These are phyloP conservation scores for Drosophila erecta DNA, from an alignment of 1,140 invertebrate species.

Conservation along the genomic window DNA sequence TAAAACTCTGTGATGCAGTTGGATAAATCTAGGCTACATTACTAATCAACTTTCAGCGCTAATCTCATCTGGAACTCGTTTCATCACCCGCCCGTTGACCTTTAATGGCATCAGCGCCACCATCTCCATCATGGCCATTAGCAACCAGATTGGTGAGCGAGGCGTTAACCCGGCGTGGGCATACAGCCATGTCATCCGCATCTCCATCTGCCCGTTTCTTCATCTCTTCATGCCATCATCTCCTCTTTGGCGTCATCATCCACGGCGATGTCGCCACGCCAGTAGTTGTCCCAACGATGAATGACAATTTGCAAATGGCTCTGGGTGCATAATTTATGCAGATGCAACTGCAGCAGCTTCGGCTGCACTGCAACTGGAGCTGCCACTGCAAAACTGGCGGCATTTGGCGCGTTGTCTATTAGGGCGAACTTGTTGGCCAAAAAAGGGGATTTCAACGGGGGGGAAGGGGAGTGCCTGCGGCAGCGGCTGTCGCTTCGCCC, in stretches of 20 bases:
- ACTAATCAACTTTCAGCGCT: not conserved
- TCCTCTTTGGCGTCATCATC: slow-evolving; percentile 27
- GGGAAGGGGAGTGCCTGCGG: not conserved
- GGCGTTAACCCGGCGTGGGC: slow-evolving; percentile 61
- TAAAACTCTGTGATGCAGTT: not conserved
- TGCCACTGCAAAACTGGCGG: slow-evolving; percentile 44
- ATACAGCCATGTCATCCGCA: slow-evolving; percentile 32
- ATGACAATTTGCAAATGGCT: slow-evolving; percentile 80
- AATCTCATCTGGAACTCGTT: slow-evolving; percentile 14
- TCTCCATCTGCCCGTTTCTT: slow-evolving; percentile 15
- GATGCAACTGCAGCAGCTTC: slow-evolving; percentile 44
- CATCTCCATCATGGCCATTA: slow-evolving; percentile 15
- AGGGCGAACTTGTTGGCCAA: slow-evolving; percentile 60
- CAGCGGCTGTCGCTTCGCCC: slow-evolving; percentile 41
- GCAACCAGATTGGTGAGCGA: slow-evolving; percentile 14
- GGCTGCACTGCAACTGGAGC: slow-evolving; percentile 37
- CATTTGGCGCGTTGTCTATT: slow-evolving; percentile 66
- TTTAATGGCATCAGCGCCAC: slow-evolving; percentile 45
- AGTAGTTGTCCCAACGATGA: slow-evolving; percentile 43
- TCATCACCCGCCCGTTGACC: slow-evolving; percentile 38
- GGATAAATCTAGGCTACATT: not conserved
- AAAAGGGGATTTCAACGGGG: not conserved
- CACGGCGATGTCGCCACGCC: slow-evolving; percentile 40
- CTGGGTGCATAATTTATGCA: slow-evolving; percentile 77
- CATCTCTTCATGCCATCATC: slow-evolving; percentile 7